Evolutionary conservation across 1,140 invertebrate genomes (phyloP).

Genomic region (Drusus annulatus): DNA sequence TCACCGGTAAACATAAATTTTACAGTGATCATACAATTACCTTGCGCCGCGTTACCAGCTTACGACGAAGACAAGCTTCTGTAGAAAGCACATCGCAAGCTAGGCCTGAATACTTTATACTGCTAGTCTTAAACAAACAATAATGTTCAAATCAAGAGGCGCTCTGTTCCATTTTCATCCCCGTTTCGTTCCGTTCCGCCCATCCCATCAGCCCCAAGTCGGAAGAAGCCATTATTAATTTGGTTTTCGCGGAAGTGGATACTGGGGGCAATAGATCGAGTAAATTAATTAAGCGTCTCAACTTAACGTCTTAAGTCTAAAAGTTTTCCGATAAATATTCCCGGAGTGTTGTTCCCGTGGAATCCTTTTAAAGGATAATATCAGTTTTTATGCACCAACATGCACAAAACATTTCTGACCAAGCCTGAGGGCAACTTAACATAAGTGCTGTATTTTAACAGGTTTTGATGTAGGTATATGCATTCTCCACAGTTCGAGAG

Average conservation of each 20-base stretch:
- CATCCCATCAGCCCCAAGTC: not conserved
- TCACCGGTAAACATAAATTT: no score
- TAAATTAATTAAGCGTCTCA: constrained; percentile 16
- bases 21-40: no score
- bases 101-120: not conserved
- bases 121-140: constrained; percentile 12
- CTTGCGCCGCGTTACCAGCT: no score
- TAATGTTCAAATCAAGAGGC: constrained; percentile 24
- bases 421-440: no score
- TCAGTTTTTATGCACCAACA: no score
- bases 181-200: no score
- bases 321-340: constrained; percentile 13
- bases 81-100: no score
- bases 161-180: not conserved
- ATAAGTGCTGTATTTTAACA: no score
- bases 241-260: constrained; percentile 12
- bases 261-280: constrained; percentile 5
- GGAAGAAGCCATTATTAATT: constrained; percentile 28
- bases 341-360: not conserved
- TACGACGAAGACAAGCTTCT: no score
- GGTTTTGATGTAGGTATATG: no score
- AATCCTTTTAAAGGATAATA: not conserved
- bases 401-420: no score
- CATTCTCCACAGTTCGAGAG: no score
- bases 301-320: not conserved